phyloP scores from a whole-genome alignment of 2,797 vertebrate genomes.

The Aeoliscus strigatus region DNA sequence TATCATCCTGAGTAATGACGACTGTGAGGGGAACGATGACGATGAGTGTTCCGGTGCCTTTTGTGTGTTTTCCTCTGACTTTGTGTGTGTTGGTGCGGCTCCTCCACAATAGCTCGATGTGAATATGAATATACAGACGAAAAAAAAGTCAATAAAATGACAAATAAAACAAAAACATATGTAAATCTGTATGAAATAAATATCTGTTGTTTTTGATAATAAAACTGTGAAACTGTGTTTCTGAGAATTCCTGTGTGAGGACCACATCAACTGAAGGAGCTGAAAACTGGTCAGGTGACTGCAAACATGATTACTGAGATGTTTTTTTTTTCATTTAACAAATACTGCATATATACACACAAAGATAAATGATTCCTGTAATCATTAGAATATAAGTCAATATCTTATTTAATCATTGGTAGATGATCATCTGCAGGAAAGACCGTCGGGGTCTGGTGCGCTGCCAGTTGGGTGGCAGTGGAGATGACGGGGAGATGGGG shows the following conservation, averaged over 20 bases:
- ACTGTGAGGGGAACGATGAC: constrained; percentile 17
- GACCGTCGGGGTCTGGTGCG: too few species aligned
- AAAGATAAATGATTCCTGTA: too few species aligned
- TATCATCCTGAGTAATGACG: constrained; percentile 31
- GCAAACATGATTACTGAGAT: too few species aligned
- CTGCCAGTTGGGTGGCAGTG: too few species aligned
- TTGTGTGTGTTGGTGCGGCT: constrained; percentile 26
- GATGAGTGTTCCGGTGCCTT: constrained; percentile 62
- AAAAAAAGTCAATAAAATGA: constrained; percentile 19
- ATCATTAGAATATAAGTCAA: too few species aligned
- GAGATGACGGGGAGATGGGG: too few species aligned
- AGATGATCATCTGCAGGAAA: too few species aligned
- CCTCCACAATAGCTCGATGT: constrained; percentile 39
- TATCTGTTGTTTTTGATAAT: constrained; percentile 70
- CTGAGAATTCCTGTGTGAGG: constrained; percentile 28
- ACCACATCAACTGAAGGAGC: too few species aligned
- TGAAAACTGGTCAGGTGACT: too few species aligned
- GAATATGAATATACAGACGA: constrained; percentile 27
- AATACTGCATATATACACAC: too few species aligned
- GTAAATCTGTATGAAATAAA: constrained; percentile 45
- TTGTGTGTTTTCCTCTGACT: constrained; percentile 22
- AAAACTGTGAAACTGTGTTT: constrained; percentile 55
- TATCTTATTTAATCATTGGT: too few species aligned
- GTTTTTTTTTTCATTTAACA: too few species aligned
- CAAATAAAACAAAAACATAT: constrained; percentile 32